Evolutionary conservation across 64 coral and sea anemone species (phyloP), one percentile per base, ranked within the genome.

Genomic region (Platygyra sinensis): DNA sequence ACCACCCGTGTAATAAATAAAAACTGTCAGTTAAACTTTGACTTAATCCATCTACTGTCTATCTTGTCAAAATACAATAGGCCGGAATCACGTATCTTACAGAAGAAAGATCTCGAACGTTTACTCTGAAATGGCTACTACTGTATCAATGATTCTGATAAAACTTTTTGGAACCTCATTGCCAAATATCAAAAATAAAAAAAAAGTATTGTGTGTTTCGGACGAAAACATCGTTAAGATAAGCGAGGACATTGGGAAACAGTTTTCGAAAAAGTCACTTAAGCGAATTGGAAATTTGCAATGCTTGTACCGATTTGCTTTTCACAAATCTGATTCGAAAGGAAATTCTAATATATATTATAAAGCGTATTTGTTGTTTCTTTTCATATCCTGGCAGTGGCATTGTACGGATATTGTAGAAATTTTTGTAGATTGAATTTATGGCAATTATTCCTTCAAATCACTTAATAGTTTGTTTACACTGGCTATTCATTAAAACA

Each of bases 401-500:
- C 18, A 19, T 65, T n/a, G 24, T 27, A 69, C 9, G 24, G 65
- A 69, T 27, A 69, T 69, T 69, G 42, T 60, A 79, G 15, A 8
- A 64, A 14, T 29, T 79, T 79, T 51, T 13, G 11, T 29, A 29
- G 49, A 12, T 79, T 79, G n/a, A 55, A 25, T 52, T 13, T 28
- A 27, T 79, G 38, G 9, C 24, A 11, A 69, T 27, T 69, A 69
- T 69, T 69, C 25, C 65, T 69, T 69, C 0, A 69, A 27, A 69
- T 69, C 7, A n/a, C 65, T 69, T 69, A 69, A 69, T 69, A 20
- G 59, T 16, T 55, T 79, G 76, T 59, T 79, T 79, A 57, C 20
- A 79, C 20, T 57, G 46, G 15, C 59, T 30, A 79, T 79, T 79
- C 13, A 79, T 50, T 49, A 77, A 77, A 42, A 77, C 36, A 51